Conservation (phyloP, 2,797 vertebrate genomes). For the Cichlasoma orientale region DNA sequence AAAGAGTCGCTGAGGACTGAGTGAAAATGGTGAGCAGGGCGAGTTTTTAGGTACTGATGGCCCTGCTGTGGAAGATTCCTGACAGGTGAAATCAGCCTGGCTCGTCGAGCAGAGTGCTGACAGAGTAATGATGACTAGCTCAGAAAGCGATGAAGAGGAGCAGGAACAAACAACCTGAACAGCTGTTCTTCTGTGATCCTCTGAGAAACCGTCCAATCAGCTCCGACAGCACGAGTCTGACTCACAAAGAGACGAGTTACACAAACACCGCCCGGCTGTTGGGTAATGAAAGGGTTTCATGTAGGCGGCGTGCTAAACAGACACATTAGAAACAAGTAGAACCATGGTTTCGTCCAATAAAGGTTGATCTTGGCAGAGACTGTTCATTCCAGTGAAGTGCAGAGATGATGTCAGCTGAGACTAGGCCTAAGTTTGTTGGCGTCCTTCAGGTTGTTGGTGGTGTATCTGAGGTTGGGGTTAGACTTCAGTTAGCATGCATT, state of each 20-base stretch:
- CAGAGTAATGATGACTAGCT: neutral
- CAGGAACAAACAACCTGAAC: neutral
- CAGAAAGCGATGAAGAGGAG: neutral
- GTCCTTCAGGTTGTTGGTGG: too few species aligned
- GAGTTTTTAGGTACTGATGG: neutral
- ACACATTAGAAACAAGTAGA: neutral
- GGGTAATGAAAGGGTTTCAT: neutral
- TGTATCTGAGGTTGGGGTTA: too few species aligned
- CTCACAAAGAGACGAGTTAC: neutral
- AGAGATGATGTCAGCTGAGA: neutral
- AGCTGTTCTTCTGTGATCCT: neutral
- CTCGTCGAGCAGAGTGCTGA: neutral
- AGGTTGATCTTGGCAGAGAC: neutral
- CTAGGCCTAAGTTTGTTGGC: neutral
- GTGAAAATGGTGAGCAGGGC: neutral
- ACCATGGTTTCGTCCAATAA: rapidly evolving
- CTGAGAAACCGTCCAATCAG: neutral
- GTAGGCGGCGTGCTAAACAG: neutral
- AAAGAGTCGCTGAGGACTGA: neutral
- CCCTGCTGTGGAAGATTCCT: neutral
- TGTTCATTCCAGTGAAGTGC: neutral
- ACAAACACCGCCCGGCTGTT: neutral
- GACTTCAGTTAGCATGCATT: too few species aligned
- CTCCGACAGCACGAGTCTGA: too few species aligned
- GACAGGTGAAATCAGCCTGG: neutral